A percentile compares a stretch with the other conserved stretches of the same genome.
Evolutionary conservation across 2,113 vertebrate species (phyloP).

Genomic region (Lagenorhynchus albirostris): DNA sequence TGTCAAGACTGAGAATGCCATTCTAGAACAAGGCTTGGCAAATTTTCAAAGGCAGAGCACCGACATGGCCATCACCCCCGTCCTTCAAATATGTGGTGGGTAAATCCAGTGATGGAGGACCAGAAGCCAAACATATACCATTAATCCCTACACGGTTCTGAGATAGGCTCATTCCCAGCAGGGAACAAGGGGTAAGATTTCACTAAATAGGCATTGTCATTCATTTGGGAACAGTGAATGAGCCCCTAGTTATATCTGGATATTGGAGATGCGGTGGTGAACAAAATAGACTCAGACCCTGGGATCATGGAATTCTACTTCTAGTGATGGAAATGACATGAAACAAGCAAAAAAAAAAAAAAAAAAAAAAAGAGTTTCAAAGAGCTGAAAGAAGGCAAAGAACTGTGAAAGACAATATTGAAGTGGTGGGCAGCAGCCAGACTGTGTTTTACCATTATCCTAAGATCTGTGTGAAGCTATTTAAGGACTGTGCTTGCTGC

Average conservation of each 20-base stretch:
- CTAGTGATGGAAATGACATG: background rate
- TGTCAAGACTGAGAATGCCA: background rate
- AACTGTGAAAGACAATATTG: background rate
- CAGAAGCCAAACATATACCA: background rate
- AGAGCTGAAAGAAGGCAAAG: background rate
- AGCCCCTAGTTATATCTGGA: too few relatives aligned
- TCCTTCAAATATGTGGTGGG: background rate
- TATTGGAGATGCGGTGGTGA: background rate
- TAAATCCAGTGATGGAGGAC: background rate
- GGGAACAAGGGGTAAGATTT: background rate
- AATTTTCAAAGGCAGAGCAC: background rate
- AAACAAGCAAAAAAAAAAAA: background rate
- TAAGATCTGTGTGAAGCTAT: background rate
- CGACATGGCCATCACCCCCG: rapidly evolving
- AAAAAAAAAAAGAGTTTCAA: background rate
- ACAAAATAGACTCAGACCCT: background rate
- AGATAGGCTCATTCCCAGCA: background rate
- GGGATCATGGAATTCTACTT: background rate
- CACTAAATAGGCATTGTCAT: background rate
- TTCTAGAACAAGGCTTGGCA: background rate
- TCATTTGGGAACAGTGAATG: background rate
- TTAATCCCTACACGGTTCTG: background rate
- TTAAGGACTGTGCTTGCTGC: background rate
- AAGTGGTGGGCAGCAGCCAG: background rate
- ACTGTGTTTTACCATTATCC: background rate